Percentiles rank a stretch among this genome's conserved stretches.
These are phyloP conservation scores for Ceratoteleas bidentatus DNA, from an alignment of 1,140 invertebrate species.

Conservation along the genomic window DNA sequence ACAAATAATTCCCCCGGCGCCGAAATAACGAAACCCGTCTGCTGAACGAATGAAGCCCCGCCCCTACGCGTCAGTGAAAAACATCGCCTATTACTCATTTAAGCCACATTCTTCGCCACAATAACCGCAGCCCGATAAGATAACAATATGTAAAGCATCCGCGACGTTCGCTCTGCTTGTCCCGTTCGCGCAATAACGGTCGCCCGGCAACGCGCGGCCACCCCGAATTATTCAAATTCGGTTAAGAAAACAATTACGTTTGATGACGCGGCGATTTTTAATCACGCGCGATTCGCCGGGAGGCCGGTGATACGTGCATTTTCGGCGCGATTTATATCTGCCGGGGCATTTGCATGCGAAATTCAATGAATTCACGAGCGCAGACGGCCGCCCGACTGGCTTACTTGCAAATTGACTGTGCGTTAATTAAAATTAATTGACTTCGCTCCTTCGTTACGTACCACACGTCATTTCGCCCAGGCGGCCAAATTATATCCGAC, in stretches of 20 bases:
- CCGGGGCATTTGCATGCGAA: constrained; percentile 57
- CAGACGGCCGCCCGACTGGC: constrained; percentile 55
- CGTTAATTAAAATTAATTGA: constrained; percentile 79
- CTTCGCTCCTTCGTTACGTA: constrained; percentile 66
- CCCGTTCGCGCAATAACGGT: too few relatives aligned
- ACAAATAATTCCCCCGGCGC: too few relatives aligned
- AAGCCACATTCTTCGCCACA: too few relatives aligned
- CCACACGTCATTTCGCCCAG: constrained; percentile 63
- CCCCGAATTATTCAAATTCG: constrained; percentile 16
- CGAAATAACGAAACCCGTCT: too few relatives aligned
- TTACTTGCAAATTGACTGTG: constrained; percentile 72
- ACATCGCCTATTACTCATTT: too few relatives aligned
- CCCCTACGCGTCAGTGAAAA: too few relatives aligned
- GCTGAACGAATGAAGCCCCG: too few relatives aligned
- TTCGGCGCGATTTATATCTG: constrained; percentile 58
- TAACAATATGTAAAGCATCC: not conserved
- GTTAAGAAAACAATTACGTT: constrained; percentile 20
- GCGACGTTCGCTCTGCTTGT: not conserved
- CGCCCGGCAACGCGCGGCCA: not conserved
- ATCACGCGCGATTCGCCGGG: constrained; percentile 4
- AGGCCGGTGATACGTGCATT: constrained; percentile 27
- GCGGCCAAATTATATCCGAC: constrained; percentile 74
- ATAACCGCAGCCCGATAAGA: too few relatives aligned
- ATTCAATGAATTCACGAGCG: constrained; percentile 60
- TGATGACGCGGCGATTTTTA: constrained; percentile 26